These are phyloP conservation scores for Dasyurus viverrinus DNA, from an alignment of 2,113 vertebrate species.

Conservation along the genomic window DNA sequence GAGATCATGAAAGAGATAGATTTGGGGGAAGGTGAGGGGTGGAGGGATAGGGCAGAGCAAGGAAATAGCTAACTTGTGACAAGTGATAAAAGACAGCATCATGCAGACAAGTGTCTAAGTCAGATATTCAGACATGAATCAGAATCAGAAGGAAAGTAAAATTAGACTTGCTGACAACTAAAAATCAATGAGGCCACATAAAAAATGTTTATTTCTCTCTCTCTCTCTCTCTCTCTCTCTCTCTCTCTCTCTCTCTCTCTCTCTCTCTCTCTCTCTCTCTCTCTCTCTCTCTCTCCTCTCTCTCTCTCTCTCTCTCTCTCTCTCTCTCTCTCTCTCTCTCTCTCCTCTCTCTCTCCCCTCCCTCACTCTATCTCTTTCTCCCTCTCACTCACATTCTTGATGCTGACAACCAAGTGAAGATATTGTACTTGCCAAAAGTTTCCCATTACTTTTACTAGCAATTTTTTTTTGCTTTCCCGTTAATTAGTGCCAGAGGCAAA, in stretches of 20 bases:
- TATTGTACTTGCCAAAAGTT: slow-evolving; percentile 17
- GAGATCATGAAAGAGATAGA: neutral
- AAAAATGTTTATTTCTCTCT: slow-evolving; percentile 48
- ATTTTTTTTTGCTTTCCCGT: slow-evolving; percentile 47
- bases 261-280: no score
- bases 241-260: neutral
- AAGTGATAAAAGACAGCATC: no score
- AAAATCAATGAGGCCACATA: slow-evolving; percentile 48
- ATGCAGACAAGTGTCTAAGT: accelerated
- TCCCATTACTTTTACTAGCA: slow-evolving; percentile 55
- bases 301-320: neutral
- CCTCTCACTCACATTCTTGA: slow-evolving; percentile 30
- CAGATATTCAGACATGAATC: slow-evolving; percentile 8
- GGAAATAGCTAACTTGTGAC: slow-evolving; percentile 13
- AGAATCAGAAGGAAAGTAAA: slow-evolving; percentile 45
- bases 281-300: neutral
- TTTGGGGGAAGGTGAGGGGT: neutral
- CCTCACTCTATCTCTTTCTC: no score
- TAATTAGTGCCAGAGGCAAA: slow-evolving; percentile 46
- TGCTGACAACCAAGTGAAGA: slow-evolving; percentile 31
- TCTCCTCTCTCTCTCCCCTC: no score
- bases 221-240: neutral
- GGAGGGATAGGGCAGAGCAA: slow-evolving; percentile 3
- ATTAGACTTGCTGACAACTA: neutral
- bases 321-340: slow-evolving; percentile 34